Evolutionary conservation across 2,113 vertebrate species (phyloP).

Genomic region (Brachypodius melanocephalos): DNA sequence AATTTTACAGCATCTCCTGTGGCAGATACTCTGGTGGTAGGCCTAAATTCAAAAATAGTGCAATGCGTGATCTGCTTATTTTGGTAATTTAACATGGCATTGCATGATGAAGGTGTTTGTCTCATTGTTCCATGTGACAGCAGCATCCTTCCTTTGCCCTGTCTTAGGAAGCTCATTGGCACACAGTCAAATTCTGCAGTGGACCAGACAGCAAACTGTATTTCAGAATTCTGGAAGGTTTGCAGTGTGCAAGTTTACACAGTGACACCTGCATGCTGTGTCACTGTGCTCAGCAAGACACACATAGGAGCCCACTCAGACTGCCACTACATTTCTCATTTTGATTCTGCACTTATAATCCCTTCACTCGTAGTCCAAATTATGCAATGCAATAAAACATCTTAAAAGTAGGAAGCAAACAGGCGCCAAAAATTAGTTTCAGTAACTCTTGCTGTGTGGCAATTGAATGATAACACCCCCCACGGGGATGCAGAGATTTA

Average conservation of each 20-base stretch:
- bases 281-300: not conserved
- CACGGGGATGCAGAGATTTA: not conserved
- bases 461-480: constrained; percentile 53
- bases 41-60: not conserved
- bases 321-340: not conserved
- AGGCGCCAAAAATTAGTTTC: constrained; percentile 55
- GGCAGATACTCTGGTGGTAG: not conserved
- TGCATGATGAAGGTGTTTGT: not conserved
- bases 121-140: not conserved
- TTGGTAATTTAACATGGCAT: not conserved
- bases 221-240: not conserved
- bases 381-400: constrained; percentile 34
- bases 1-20: not conserved
- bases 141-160: not conserved
- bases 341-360: not conserved
- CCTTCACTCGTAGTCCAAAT: not conserved
- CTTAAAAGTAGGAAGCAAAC: constrained; percentile 26
- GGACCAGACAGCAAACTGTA: not conserved
- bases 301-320: not conserved
- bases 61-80: not conserved
- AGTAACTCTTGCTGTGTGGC: constrained; percentile 51
- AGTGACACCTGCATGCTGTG: not conserved
- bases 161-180: not conserved
- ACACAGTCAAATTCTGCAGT: not conserved
- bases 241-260: not conserved